Evolutionary conservation across 2,113 vertebrate genomes (phyloP), one percentile per base, ranked within the genome.

Genomic region (Corvus moneduloides): DNA sequence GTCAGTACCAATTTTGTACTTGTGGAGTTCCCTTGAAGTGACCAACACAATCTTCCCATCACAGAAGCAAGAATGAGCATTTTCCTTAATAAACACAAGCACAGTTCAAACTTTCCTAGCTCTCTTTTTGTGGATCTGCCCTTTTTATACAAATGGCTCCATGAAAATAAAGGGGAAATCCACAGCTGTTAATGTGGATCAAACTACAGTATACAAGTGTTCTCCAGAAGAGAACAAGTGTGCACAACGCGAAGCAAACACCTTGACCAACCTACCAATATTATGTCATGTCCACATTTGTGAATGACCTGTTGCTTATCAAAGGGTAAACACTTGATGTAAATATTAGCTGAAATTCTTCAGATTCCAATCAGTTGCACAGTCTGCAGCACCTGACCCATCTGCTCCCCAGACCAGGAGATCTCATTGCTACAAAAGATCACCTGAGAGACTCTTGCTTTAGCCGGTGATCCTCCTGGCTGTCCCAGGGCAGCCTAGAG

Each of bases 271-370:
- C 85, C 84, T 56, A 28, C 87, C 89, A 24, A 39, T 30, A 22
- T 96, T 91, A 95, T 92, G 89, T 92, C 97, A 97, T 91, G 92
- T 76, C 37, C 94, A 33, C 73, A 88, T n/a, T 86, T 88, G 93
- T 55, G 90, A 94, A 68, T 46, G 94, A 96, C 95, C 89, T 24
- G 73, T 33, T 88, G 39, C 94, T 97, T 97, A 96, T 97, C 97
- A 92, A 80, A 88, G 92, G 86, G 63, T 51, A 97, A 96, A 96
- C 83, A 84, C 69, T 77, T 58, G 39, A 59, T 93, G 93, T 91
- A 90, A 98, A 98, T 76, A 98, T 92, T 95, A 90, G 73, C 86
- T 27, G 3, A 68, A 80, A 97, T 97, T 96, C 95, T 73, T 94
- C 69, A 91, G 64, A 97, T 97, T 97, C 97, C 96, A 61, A 43